Base-by-base conservation (phyloP, 2,888 invertebrate species). In the Schrankia costaestrigalis region DNA sequence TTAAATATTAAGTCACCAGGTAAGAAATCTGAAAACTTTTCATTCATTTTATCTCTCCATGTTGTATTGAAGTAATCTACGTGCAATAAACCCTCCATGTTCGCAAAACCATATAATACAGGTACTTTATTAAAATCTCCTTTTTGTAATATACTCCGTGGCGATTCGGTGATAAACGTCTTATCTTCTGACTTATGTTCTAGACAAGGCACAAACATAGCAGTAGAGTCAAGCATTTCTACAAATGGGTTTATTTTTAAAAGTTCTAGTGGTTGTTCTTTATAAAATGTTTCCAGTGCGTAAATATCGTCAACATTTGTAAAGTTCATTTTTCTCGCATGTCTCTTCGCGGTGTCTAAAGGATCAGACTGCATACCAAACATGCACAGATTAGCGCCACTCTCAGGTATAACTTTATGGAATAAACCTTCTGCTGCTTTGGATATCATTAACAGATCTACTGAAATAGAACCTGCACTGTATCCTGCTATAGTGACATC, bases 401-500 rank as follows among this genome's bases (percentile, higher is more conserved):
- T 72, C 11, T 35, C 34, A 6, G 24, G 28, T 24, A 35, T 29
- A 4, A 29, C 34, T 29, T 35, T 35, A 10, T 35, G 11, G 8
- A 35, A 29, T 24, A 35, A 13, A 7, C 34, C 34, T 19, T 18
- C 11, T 3, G 28, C 24, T 17, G 28, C 9, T 19, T 35, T 29
- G 1, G 82, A 77, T 3, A 83, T 44, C 46, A 67, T 63, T 4
- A 80, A 40, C 1, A 78, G 53, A 30, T 76, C 75, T 0, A 72
- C 64, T 0, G 80, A 35, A 3, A 65, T 55, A 0, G 71, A 56
- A 0, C 83, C 82, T 4, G 82, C 73, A 33, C 79, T 79, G 19
- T 45, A 71, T 0, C 76, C 81, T 1, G 35, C 38, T 18, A 82
- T 35, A 1, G 78, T 78, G 1, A 82, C 65, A 29, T 80, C 78